phyloP scores from a whole-genome alignment of 35 echinoderm and acorn worm species.

The Lytechinus variegatus region DNA sequence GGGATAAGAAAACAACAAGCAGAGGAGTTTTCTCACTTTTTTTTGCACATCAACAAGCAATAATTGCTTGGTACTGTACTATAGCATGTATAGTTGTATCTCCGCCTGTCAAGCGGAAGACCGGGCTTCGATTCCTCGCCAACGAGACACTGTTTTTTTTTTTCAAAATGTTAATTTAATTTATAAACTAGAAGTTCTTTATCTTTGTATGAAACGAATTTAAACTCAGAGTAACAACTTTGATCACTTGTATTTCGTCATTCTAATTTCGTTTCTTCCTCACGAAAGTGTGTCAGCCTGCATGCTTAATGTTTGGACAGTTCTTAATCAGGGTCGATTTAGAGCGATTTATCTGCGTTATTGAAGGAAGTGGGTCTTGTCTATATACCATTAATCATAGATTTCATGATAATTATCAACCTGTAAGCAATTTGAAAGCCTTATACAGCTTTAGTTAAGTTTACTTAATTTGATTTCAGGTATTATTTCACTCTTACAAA shows the following conservation, averaged over 20 bases:
- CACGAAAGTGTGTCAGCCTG: not conserved
- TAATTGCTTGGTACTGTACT: too few relatives aligned
- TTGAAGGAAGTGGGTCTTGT: not conserved
- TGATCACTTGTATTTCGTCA: not conserved
- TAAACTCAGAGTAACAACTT: too few relatives aligned
- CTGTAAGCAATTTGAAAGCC: not conserved
- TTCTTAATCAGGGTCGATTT: not conserved
- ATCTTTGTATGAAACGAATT: too few relatives aligned
- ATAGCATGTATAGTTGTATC: too few relatives aligned
- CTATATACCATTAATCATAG: not conserved
- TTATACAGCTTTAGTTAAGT: too few relatives aligned
- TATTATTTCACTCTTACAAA: too few relatives aligned
- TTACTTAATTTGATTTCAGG: too few relatives aligned
- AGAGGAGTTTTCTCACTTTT: not conserved
- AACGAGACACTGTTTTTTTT: not conserved
- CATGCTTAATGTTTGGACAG: not conserved
- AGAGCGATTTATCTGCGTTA: not conserved
- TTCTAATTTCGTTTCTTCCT: not conserved
- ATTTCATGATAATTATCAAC: not conserved
- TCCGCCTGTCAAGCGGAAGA: not conserved
- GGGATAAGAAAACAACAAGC: too few relatives aligned
- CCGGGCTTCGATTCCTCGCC: conserved; percentile 73
- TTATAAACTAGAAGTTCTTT: too few relatives aligned
- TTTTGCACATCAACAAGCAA: conserved; percentile 59
- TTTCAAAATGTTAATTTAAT: too few relatives aligned